Conservation (phyloP, 2,888 invertebrate species). For the Campoletis raptor region DNA sequence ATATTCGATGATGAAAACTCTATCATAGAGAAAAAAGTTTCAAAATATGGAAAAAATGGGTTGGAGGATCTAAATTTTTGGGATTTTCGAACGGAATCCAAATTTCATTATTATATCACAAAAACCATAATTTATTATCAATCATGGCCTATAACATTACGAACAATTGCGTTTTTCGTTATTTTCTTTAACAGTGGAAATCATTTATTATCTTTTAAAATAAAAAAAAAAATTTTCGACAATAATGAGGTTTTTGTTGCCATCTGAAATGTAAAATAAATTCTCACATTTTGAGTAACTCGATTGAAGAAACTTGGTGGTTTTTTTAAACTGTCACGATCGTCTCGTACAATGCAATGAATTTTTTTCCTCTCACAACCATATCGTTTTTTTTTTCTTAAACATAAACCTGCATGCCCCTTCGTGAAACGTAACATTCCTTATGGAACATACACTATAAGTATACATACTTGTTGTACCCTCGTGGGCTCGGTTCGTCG, state of each 20-base stretch:
- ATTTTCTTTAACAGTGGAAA: neutral
- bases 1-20: no score
- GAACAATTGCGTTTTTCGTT: neutral
- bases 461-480: constrained; percentile 65
- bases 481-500: constrained; percentile 75
- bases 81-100: no score
- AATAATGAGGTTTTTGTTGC: neutral
- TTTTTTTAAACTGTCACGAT: neutral
- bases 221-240: neutral
- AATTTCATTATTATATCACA: neutral
- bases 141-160: neutral
- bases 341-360: neutral
- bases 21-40: no score
- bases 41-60: no score
- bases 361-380: neutral
- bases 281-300: neutral
- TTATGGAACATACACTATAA: constrained; percentile 45
- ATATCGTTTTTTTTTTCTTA: constrained; percentile 7
- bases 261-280: no score
- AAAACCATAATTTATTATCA: neutral
- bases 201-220: neutral
- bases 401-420: constrained; percentile 31
- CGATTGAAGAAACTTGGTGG: neutral
- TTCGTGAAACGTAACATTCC: constrained; percentile 45
- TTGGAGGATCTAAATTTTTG: neutral